phyloP scores from a whole-genome alignment of 2,888 invertebrate species.

The Melinaea marsaeus region DNA sequence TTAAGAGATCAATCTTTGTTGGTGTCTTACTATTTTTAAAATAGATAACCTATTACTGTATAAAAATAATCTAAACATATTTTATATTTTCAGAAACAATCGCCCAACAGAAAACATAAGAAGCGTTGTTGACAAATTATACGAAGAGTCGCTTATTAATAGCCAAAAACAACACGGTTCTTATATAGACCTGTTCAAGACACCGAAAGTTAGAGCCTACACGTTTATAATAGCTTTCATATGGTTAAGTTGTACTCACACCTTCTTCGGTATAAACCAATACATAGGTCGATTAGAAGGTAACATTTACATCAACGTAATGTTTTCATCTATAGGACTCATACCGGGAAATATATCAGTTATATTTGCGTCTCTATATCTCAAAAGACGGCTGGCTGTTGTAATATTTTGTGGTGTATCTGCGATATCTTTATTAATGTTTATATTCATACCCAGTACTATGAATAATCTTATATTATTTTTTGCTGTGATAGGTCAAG shows the following conservation, averaged over 20 bases:
- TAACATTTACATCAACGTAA: constrained; percentile 87
- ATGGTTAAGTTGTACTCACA: constrained; percentile 88
- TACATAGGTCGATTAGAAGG: constrained; percentile 87
- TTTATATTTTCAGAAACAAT: constrained; percentile 55
- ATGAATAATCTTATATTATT: constrained; percentile 74
- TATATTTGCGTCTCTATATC: constrained; percentile 50
- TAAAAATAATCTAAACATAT: too few species aligned
- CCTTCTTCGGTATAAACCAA: constrained; percentile 90
- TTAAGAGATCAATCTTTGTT: too few species aligned
- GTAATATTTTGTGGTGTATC: constrained; percentile 52
- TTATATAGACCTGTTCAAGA: constrained; percentile 81
- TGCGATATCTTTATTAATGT: constrained; percentile 53
- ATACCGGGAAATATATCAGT: constrained; percentile 54
- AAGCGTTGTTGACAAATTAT: constrained; percentile 53
- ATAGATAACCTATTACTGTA: background rate
- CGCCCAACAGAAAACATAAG: constrained; percentile 54
- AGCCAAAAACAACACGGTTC: constrained; percentile 50
- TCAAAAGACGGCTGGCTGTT: constrained; percentile 54
- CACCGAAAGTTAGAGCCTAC: constrained; percentile 82
- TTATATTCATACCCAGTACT: constrained; percentile 55
- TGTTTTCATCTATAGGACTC: constrained; percentile 78
- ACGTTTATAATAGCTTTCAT: constrained; percentile 82
- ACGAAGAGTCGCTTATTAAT: constrained; percentile 42
- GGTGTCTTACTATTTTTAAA: too few species aligned
- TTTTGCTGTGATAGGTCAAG: constrained; percentile 84